A percentile compares a stretch with the other conserved stretches of the same genome.
Evolutionary conservation across 2,113 vertebrate genomes (phyloP).

Genomic region (Loxodonta africana): DNA sequence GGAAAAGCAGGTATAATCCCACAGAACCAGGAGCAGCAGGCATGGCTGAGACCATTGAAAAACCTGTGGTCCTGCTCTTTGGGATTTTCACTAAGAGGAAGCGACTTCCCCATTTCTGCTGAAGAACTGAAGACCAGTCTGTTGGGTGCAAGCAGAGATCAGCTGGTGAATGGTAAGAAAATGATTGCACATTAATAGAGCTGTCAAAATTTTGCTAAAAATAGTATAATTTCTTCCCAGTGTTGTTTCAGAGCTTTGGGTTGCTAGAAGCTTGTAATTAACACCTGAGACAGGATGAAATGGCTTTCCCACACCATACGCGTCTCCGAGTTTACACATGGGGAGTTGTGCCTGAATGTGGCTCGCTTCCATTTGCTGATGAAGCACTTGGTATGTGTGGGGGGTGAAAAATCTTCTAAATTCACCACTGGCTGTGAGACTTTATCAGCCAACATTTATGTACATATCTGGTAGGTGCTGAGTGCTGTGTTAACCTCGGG

Average conservation of each 20-base stretch:
- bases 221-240: not conserved
- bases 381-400: not conserved
- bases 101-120: not conserved
- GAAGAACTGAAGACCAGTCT: not conserved
- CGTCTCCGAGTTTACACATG: not conserved
- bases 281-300: not conserved
- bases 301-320: not conserved
- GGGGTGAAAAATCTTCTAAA: not conserved
- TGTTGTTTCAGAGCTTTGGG: not conserved
- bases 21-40: not conserved
- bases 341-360: not conserved
- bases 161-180: not conserved
- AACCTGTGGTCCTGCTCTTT: not conserved
- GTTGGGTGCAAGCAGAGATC: not conserved
- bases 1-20: not conserved
- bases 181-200: not conserved
- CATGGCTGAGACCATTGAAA: not conserved
- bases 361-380: not conserved
- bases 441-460: not conserved
- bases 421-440: not conserved
- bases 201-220: slow-evolving; percentile 47
- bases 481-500: not conserved
- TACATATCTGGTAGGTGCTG: rapidly evolving
- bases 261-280: not conserved
- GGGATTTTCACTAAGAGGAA: not conserved